phyloP scores from a whole-genome alignment of 2,797 vertebrate species.

The Falco concolor region DNA sequence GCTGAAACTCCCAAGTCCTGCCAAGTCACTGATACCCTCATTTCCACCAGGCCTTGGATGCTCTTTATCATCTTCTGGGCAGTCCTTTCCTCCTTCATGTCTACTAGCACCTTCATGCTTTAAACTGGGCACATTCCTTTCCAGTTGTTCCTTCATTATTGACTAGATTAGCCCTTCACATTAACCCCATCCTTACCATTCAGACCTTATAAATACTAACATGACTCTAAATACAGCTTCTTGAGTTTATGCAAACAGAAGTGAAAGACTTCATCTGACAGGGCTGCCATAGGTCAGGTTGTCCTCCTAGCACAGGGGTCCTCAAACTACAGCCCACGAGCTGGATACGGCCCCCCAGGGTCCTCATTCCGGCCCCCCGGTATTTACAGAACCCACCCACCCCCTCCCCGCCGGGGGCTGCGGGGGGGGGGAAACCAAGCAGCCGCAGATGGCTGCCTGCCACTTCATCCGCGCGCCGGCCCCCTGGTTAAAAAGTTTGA shows the following conservation, averaged over 20 bases:
- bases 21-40: neutral
- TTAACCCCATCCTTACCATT: neutral
- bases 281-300: neutral
- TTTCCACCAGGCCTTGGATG: neutral
- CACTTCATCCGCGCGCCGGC: too few relatives aligned
- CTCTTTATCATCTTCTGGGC: neutral
- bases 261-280: neutral
- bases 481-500: too few relatives aligned
- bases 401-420: too few relatives aligned
- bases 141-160: neutral
- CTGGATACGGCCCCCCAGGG: too few relatives aligned
- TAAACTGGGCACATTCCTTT: neutral
- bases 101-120: neutral
- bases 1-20: neutral
- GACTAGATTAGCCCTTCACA: neutral
- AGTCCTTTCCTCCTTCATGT: neutral
- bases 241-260: neutral
- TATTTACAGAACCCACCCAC: too few relatives aligned
- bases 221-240: neutral
- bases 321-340: too few relatives aligned
- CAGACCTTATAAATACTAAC: neutral
- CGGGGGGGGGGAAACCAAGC: too few relatives aligned
- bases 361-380: too few relatives aligned
- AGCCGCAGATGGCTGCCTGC: too few relatives aligned
- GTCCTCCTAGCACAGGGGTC: neutral